These are phyloP conservation scores for Cryptotis parvus DNA, from an alignment of 2,113 vertebrate species.

Conservation along the genomic window DNA sequence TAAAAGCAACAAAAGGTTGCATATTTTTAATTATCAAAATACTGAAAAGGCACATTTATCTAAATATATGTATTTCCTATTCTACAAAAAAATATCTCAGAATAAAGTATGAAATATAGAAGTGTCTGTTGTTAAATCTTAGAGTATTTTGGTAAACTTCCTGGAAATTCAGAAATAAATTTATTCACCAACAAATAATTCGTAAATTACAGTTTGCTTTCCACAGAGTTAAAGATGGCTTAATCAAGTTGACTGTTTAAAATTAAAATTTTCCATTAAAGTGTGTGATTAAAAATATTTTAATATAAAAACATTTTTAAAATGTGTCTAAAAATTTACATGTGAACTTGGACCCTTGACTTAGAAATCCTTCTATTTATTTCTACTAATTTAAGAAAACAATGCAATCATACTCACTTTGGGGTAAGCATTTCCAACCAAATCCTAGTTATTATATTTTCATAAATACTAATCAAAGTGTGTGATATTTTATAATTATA, in stretches of 20 bases:
- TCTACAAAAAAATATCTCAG: neutral
- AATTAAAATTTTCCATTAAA: neutral
- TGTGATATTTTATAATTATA: neutral
- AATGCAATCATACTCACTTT: conserved; percentile 34
- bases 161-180: conserved; percentile 46
- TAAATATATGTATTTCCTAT: conserved; percentile 5
- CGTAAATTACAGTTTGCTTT: conserved; percentile 28
- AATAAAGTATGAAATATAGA: conserved; percentile 19
- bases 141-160: conserved; percentile 7
- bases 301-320: neutral
- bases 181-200: conserved; percentile 9
- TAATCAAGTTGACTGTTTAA: conserved; percentile 24
- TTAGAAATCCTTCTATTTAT: neutral
- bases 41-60: neutral
- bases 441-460: conserved; percentile 44
- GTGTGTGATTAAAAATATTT: conserved; percentile 14
- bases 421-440: conserved; percentile 11
- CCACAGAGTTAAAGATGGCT: neutral
- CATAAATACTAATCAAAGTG: conserved; percentile 28
- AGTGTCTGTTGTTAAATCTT: conserved; percentile 27
- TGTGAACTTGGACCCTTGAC: neutral
- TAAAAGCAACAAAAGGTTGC: too few relatives aligned
- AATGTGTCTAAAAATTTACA: too few relatives aligned
- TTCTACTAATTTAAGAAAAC: conserved; percentile 16
- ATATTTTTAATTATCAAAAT: conserved; percentile 11